These are phyloP conservation scores for Acanthosoma haemorrhoidale DNA, from an alignment of 2,888 invertebrate species.

Conservation along the genomic window DNA sequence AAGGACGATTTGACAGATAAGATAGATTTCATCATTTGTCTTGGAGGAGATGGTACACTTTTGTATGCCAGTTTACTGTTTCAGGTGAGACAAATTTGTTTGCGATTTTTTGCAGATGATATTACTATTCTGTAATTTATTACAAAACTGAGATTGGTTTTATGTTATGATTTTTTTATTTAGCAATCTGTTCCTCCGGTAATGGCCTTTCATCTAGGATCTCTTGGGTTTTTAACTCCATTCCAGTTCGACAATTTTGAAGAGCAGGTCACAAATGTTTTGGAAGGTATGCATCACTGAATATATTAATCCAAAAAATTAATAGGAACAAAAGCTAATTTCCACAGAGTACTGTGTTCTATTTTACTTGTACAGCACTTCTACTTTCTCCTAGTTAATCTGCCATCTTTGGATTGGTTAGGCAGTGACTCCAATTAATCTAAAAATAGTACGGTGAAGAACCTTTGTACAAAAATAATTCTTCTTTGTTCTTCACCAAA, in stretches of 20 bases:
- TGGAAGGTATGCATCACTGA: conserved; percentile 64
- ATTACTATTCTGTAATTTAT: neutral
- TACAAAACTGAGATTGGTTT: neutral
- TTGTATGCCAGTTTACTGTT: conserved; percentile 91
- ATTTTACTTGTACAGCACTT: too few relatives aligned
- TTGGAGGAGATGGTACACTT: conserved; percentile 95
- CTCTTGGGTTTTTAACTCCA: conserved; percentile 90
- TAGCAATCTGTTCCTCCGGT: conserved; percentile 96
- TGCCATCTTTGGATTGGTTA: too few relatives aligned
- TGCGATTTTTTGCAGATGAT: neutral
- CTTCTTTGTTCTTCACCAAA: too few relatives aligned
- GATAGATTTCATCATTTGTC: conserved; percentile 93
- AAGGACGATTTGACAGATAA: conserved; percentile 92
- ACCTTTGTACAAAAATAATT: too few relatives aligned
- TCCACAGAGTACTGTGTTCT: too few relatives aligned
- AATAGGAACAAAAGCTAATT: too few relatives aligned
- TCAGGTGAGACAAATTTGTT: conserved; percentile 49
- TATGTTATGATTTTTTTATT: too few relatives aligned
- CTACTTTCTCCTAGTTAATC: too few relatives aligned
- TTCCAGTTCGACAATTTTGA: conserved; percentile 93
- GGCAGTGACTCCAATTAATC: too few relatives aligned
- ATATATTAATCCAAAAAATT: too few relatives aligned
- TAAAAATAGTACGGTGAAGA: too few relatives aligned
- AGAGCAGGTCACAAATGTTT: conserved; percentile 86
- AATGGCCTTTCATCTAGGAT: conserved; percentile 96